These are phyloP conservation scores for Drosophila nasuta DNA, from an alignment of 1,140 invertebrate genomes.

Conservation along the genomic window DNA sequence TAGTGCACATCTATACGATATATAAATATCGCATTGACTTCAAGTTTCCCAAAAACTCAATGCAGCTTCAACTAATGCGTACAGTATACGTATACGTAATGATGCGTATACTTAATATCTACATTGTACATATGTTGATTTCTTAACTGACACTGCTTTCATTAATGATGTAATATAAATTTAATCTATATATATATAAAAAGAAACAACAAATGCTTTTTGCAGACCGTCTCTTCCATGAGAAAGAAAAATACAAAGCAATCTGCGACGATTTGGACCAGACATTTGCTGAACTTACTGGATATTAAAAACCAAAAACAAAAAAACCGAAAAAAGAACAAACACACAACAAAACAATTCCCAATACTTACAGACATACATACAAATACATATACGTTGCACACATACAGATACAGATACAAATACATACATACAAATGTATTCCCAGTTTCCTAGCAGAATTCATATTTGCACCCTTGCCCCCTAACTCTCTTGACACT, in stretches of 20 bases:
- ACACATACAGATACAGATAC: no score
- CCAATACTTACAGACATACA: constrained; percentile 19
- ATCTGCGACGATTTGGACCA: constrained; percentile 99
- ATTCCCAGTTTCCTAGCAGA: constrained; percentile 13
- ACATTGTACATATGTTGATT: constrained; percentile 48
- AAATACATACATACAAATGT: constrained; percentile 10
- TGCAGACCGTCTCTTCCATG: constrained; percentile 96
- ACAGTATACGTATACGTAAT: constrained; percentile 18
- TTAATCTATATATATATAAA: constrained; percentile 48
- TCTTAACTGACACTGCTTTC: constrained; percentile 67
- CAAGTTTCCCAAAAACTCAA: constrained; percentile 14
- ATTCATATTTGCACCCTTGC: constrained; percentile 25
- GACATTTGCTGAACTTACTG: constrained; percentile 95
- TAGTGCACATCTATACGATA: constrained; percentile 16
- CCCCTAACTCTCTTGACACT: constrained; percentile 20
- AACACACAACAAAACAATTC: constrained; percentile 35
- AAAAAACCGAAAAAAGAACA: constrained; percentile 49
- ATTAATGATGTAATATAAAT: constrained; percentile 50
- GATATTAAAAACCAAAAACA: constrained; percentile 88
- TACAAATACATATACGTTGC: not conserved
- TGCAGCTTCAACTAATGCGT: constrained; percentile 57
- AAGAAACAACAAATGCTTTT: constrained; percentile 85
- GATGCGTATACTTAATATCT: constrained; percentile 4
- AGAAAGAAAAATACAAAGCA: constrained; percentile 98
- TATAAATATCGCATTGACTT: constrained; percentile 38